A percentile compares a stretch with the other conserved stretches of the same genome.
Conservation (phyloP, 2,888 invertebrate species). For the Plebejus melissa region DNA sequence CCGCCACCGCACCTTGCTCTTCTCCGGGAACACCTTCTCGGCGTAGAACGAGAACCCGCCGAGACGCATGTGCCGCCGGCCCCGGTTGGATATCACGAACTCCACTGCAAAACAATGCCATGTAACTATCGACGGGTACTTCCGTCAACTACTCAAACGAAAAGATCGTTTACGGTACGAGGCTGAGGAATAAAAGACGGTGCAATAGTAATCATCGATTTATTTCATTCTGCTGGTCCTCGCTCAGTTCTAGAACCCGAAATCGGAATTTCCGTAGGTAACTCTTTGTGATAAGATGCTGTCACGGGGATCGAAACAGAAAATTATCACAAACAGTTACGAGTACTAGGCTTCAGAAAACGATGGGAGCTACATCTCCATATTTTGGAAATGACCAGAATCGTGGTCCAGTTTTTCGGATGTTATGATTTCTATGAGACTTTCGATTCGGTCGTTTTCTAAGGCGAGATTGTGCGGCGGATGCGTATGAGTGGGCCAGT, state of each 20-base stretch:
- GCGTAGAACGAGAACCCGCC: conserved; percentile 75
- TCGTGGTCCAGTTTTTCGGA: conserved; percentile 32
- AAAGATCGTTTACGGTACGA: not conserved
- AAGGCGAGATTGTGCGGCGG: conserved; percentile 45
- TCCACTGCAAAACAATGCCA: conserved; percentile 62
- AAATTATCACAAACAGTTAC: not conserved
- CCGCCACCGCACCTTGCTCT: conserved; percentile 75
- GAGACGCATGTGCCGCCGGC: conserved; percentile 72
- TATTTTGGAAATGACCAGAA: not conserved
- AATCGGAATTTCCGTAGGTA: not conserved
- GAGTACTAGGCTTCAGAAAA: not conserved
- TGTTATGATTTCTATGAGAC: conserved; percentile 63
- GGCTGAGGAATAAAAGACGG: not conserved
- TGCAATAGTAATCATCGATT: not conserved
- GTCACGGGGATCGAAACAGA: too few species aligned
- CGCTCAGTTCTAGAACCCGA: too few species aligned
- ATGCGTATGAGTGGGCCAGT: conserved; percentile 54
- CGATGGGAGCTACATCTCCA: not conserved
- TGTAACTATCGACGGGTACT: conserved; percentile 43
- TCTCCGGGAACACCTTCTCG: conserved; percentile 75
- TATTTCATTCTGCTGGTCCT: not conserved
- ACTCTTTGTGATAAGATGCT: too few species aligned
- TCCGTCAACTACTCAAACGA: not conserved
- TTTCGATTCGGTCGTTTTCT: conserved; percentile 60
- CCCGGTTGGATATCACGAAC: conserved; percentile 77